These are phyloP conservation scores for Sebastolobus altivelis DNA, from an alignment of 2,797 vertebrate species.

Conservation along the genomic window DNA sequence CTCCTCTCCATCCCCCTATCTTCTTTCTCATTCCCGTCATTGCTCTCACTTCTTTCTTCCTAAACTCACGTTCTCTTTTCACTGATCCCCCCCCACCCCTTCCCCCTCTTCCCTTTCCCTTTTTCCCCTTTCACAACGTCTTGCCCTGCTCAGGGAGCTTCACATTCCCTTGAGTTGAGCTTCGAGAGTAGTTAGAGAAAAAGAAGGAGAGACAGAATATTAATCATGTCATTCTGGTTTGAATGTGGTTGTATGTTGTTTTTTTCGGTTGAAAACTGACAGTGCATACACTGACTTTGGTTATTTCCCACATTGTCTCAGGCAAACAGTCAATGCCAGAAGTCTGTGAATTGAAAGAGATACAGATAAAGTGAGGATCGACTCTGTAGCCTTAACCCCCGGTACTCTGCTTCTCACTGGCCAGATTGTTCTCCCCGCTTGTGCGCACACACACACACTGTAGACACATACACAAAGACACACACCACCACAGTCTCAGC, in stretches of 20 bases:
- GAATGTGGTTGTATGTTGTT: slow-evolving; percentile 30
- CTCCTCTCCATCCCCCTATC: slow-evolving; percentile 31
- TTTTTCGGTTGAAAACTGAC: not conserved
- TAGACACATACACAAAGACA: slow-evolving; percentile 42
- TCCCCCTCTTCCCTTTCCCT: not conserved
- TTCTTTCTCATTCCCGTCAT: slow-evolving; percentile 44
- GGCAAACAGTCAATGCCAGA: not conserved
- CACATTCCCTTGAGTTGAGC: slow-evolving; percentile 80
- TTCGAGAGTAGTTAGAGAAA: slow-evolving; percentile 58
- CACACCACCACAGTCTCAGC: slow-evolving; percentile 83
- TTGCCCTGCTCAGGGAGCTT: slow-evolving; percentile 59
- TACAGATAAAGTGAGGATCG: slow-evolving; percentile 50
- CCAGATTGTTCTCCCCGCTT: slow-evolving; percentile 85
- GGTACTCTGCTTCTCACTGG: slow-evolving; percentile 82
- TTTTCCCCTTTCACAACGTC: slow-evolving; percentile 32
- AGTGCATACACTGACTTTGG: slow-evolving; percentile 3
- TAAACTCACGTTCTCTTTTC: slow-evolving; percentile 52
- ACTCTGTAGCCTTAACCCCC: slow-evolving; percentile 51
- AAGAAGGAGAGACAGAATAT: slow-evolving; percentile 44
- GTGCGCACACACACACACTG: slow-evolving; percentile 44
- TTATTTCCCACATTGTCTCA: not conserved
- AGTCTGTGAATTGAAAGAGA: slow-evolving; percentile 34
- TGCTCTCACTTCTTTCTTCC: slow-evolving; percentile 47
- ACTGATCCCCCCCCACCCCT: slow-evolving; percentile 25
- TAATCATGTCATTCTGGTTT: slow-evolving; percentile 36